These are phyloP conservation scores for Myripristis murdjan DNA, from an alignment of 2,797 vertebrate genomes.

Conservation along the genomic window DNA sequence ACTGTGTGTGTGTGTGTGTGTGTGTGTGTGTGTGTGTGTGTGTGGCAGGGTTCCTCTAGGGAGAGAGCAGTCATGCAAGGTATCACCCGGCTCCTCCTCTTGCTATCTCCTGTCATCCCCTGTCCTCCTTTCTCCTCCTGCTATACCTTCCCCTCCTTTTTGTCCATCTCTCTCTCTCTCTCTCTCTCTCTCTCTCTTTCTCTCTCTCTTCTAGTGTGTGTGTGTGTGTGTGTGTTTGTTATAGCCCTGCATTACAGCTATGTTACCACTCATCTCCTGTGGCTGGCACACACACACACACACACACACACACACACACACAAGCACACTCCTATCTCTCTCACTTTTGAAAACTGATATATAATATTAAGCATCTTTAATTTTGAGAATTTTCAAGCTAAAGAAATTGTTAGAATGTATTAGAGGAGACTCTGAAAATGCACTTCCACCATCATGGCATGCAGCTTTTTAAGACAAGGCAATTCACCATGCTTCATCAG, in stretches of 20 bases:
- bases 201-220: too few species aligned
- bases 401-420: too few species aligned
- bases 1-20: conserved; percentile 51
- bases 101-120: conserved; percentile 56
- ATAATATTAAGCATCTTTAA: too few species aligned
- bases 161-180: not conserved
- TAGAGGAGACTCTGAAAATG: too few species aligned
- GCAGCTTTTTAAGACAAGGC: too few species aligned
- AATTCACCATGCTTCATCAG: too few species aligned
- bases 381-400: too few species aligned
- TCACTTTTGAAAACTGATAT: too few species aligned
- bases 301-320: not conserved
- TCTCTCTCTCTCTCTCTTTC: too few species aligned
- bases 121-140: conserved; percentile 46
- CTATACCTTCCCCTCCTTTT: conserved; percentile 1
- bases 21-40: conserved; percentile 5
- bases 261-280: conserved; percentile 20
- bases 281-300: not conserved
- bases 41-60: conserved; percentile 69
- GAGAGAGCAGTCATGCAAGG: conserved; percentile 82
- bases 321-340: too few species aligned
- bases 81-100: conserved; percentile 76
- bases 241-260: conserved; percentile 3
- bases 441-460: too few species aligned
- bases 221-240: conserved; percentile 10